Evolutionary conservation across 2,888 invertebrate genomes (phyloP), one percentile per base, ranked within the genome.

Genomic region (Sphaerophoria rueppellii): DNA sequence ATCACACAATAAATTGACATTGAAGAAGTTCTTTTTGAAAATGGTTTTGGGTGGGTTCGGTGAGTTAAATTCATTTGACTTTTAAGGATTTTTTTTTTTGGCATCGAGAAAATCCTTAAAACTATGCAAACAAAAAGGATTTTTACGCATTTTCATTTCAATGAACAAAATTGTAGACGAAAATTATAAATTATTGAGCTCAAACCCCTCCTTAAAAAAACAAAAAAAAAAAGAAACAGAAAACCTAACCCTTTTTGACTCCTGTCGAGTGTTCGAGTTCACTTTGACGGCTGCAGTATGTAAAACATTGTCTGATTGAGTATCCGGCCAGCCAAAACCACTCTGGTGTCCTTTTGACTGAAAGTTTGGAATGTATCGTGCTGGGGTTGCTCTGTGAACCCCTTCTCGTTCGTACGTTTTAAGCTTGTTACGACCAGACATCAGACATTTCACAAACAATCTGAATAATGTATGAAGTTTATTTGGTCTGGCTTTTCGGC

Each of bases 391-490:
- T 63, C 46, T 34, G 24, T 43, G 54, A 34, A 71, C 43, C 58
- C 58, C n/a, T 14, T 11, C 37, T 3, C 48, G 7, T 35, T 14
- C 32, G 48, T 24, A 34, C 6, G n/a, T 6, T 12, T 58, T 58
- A 32, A 54, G 14, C 34, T 24, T 55, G 55, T 55, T 65, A 78
- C 40, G 50, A 61, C 72, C 80, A 83, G 83, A 83, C 82, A 83
- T 74, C 82, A 82, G 82, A 82, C 83, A 75, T 60, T 50, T 63
- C 57, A 55, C 71, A 79, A 83, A 80, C 72, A 80, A 63, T 72
- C 75, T 83, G 75, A 80, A 83, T 80, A 72, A 83, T 83, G 80
- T 69, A 83, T 83, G 67, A 75, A 67, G 75, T 76, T 76, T 76
- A 76, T 80, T 82, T 75, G 70, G 72, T 80, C 67, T 72, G 35